phyloP scores from a whole-genome alignment of 2,113 vertebrate genomes.

The Fulmarus glacialis region DNA sequence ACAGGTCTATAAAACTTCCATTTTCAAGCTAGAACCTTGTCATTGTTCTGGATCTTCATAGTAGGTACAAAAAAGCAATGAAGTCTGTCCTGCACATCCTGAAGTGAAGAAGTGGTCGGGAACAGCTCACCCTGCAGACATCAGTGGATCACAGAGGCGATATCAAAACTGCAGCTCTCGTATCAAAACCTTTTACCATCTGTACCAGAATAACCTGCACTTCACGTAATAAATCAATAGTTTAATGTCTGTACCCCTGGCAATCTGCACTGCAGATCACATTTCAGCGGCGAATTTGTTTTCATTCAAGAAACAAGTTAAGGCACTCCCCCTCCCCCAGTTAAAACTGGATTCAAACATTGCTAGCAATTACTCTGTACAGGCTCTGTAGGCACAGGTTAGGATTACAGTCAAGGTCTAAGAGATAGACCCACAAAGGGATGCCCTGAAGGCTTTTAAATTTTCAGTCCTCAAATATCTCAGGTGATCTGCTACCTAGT shows the following conservation, averaged over 20 bases:
- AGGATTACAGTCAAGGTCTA: not conserved
- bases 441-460: not conserved
- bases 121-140: not conserved
- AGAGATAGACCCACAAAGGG: not conserved
- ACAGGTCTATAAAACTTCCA: not conserved
- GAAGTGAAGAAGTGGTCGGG: not conserved
- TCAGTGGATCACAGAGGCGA: not conserved
- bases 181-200: not conserved
- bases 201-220: not conserved
- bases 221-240: not conserved
- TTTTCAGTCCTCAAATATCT: not conserved
- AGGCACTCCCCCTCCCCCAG: rapidly evolving
- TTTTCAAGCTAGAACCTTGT: not conserved
- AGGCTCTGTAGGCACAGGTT: not conserved
- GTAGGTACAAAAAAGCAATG: not conserved
- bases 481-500: not conserved
- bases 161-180: not conserved
- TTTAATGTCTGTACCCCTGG: not conserved
- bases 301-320: not conserved
- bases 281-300: not conserved
- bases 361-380: not conserved
- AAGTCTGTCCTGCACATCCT: not conserved
- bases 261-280: not conserved
- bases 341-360: not conserved
- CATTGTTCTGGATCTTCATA: not conserved